Evolutionary conservation across 2,113 vertebrate genomes (phyloP).

Genomic region (Hiodon alosoides): DNA sequence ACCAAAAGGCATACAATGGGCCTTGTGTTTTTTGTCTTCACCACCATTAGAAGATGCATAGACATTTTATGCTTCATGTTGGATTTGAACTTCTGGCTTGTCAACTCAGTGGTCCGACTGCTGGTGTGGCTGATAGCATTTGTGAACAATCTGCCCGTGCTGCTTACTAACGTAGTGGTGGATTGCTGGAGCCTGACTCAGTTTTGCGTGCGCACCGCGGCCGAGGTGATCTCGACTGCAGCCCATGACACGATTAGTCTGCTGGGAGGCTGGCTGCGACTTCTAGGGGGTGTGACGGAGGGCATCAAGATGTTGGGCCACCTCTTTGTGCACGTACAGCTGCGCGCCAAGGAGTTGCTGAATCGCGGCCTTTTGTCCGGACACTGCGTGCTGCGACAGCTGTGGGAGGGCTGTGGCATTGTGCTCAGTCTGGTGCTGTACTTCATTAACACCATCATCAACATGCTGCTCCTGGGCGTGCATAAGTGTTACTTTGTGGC

Average conservation of each 20-base stretch:
- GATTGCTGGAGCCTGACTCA: constrained; percentile 65
- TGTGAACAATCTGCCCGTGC: constrained; percentile 63
- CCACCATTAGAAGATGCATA: constrained; percentile 65
- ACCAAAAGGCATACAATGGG: constrained; percentile 60
- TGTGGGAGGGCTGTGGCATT: constrained; percentile 74
- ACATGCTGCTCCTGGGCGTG: constrained; percentile 74
- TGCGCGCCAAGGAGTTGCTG: constrained; percentile 74
- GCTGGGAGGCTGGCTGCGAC: constrained; percentile 51
- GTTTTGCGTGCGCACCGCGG: constrained; percentile 49
- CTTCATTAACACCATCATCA: constrained; percentile 81
- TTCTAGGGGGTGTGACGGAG: constrained; percentile 70
- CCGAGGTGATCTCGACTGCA: constrained; percentile 50
- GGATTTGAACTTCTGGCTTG: constrained; percentile 82
- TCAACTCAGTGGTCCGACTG: constrained; percentile 71
- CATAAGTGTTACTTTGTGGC: constrained; percentile 72
- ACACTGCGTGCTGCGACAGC: constrained; percentile 62
- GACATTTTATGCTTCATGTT: constrained; percentile 73
- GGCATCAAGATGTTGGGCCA: constrained; percentile 81
- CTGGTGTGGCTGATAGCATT: constrained; percentile 65
- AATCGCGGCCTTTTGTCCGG: constrained; percentile 68
- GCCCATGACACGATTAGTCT: constrained; percentile 46
- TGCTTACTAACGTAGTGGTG: constrained; percentile 51
- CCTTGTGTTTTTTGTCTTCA: constrained; percentile 67
- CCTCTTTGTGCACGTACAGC: constrained; percentile 66
- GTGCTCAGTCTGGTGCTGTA: constrained; percentile 77